Evolutionary conservation across 2,113 vertebrate species (phyloP).

Genomic region (Regulus satrapa): DNA sequence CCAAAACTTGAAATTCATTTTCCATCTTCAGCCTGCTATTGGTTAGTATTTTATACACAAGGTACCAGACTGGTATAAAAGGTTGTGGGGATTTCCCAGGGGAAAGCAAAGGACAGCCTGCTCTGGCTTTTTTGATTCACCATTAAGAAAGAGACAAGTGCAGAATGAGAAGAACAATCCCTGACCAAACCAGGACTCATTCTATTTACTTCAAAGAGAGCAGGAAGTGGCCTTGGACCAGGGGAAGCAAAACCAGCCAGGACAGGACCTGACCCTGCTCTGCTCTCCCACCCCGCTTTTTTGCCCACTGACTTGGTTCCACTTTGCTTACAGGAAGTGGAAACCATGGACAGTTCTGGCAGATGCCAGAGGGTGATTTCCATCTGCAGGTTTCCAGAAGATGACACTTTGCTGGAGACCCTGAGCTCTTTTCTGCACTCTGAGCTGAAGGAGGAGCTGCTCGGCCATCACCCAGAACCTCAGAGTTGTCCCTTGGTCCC

Average conservation of each 20-base stretch:
- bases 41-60: not conserved
- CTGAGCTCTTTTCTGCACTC: too few species aligned
- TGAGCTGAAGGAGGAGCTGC: not conserved
- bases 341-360: accelerated
- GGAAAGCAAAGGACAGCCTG: not conserved
- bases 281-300: not conserved
- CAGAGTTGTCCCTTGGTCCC: accelerated
- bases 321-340: not conserved
- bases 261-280: not conserved
- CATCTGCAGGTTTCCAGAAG: not conserved
- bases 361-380: not conserved
- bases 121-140: not conserved
- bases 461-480: accelerated
- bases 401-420: not conserved
- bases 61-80: not conserved
- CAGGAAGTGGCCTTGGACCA: accelerated
- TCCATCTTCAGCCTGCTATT: not conserved
- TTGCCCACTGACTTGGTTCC: not conserved
- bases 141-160: not conserved
- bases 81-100: not conserved
- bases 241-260: not conserved
- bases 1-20: not conserved
- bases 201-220: too few species aligned
- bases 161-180: accelerated
- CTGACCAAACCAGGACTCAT: not conserved